phyloP scores from a whole-genome alignment of 1,140 invertebrate genomes.

The Pantala flavescens region DNA sequence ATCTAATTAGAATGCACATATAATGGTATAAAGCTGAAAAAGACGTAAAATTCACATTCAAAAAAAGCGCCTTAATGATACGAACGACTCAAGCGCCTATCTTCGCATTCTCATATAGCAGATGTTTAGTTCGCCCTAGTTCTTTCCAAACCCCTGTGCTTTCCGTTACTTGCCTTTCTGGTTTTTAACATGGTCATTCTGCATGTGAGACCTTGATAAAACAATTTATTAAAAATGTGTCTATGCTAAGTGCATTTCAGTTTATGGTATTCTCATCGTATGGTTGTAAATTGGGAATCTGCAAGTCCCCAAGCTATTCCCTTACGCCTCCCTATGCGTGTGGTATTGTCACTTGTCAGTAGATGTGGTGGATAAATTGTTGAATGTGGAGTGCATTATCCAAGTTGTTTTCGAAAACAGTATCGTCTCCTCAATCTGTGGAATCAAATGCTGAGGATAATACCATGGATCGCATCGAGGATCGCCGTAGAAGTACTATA shows the following conservation, averaged over 20 bases:
- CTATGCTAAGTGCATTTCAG: background rate
- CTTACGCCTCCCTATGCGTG: background rate
- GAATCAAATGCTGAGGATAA: slow-evolving; percentile 9
- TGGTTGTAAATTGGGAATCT: no score
- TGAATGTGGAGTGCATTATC: slow-evolving; percentile 9
- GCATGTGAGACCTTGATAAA: background rate
- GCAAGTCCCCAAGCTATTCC: no score
- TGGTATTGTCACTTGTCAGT: background rate
- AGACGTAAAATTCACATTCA: no score
- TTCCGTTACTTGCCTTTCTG: slow-evolving; percentile 8
- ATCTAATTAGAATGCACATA: no score
- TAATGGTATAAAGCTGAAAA: no score
- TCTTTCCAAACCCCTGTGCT: slow-evolving; percentile 4
- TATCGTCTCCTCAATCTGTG: background rate
- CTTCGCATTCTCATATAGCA: background rate
- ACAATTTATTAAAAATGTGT: background rate
- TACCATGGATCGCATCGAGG: background rate
- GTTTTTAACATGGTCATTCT: slow-evolving; percentile 10
- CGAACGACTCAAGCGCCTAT: no score
- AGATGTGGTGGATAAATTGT: slow-evolving; percentile 7
- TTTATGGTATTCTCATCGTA: no score
- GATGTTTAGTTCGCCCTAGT: background rate
- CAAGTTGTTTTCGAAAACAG: slow-evolving; percentile 1
- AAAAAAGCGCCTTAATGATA: no score
- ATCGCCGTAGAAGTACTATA: background rate